Evolutionary conservation across 2,113 vertebrate genomes (phyloP).

Genomic region (Chamaea fasciata): DNA sequence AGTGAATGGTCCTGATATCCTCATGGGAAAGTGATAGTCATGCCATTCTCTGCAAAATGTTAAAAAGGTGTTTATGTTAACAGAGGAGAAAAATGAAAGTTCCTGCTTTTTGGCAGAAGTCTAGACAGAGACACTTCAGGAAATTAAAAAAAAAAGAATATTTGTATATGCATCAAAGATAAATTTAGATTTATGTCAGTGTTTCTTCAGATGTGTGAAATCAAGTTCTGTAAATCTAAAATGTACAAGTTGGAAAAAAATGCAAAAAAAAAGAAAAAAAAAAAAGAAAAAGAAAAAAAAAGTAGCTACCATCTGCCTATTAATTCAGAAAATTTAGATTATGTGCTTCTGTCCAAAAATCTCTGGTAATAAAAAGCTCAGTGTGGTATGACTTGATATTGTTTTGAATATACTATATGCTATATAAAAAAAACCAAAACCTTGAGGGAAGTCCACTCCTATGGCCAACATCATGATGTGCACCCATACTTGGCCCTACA

Average conservation of each 20-base stretch:
- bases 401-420: background rate
- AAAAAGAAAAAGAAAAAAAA: background rate
- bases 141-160: background rate
- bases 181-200: conserved; percentile 43
- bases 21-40: background rate
- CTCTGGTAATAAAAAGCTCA: conserved; percentile 63
- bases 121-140: background rate
- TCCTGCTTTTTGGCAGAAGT: background rate
- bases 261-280: background rate
- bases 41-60: background rate
- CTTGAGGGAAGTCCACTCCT: background rate
- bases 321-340: conserved; percentile 45
- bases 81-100: background rate
- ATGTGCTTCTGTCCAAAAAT: conserved; percentile 32
- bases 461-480: background rate
- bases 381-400: conserved; percentile 44
- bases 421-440: background rate
- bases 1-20: background rate
- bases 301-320: conserved; percentile 50
- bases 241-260: conserved; percentile 6
- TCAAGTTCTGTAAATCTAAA: conserved; percentile 55
- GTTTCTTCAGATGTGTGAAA: conserved; percentile 55
- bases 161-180: conserved; percentile 50
- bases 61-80: background rate
- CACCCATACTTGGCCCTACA: background rate